phyloP scores from a whole-genome alignment of 2,888 invertebrate genomes.

The Amphipyra berbera region DNA sequence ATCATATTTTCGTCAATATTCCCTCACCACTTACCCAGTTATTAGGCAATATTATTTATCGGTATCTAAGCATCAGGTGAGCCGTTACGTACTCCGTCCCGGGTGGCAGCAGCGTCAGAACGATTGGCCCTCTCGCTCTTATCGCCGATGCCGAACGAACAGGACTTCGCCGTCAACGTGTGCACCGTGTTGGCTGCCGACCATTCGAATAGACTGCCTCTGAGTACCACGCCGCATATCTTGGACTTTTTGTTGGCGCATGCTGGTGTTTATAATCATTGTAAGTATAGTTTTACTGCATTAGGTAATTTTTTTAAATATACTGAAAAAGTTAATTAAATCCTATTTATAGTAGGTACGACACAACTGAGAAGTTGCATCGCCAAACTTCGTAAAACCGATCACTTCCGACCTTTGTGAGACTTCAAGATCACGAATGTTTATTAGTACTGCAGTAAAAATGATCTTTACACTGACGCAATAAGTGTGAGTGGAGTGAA shows the following conservation, averaged over 20 bases:
- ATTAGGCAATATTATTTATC: conserved; percentile 57
- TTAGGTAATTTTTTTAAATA: not conserved
- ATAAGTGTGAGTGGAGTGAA: too few relatives aligned
- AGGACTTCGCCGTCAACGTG: conserved; percentile 99
- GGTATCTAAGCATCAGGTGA: conserved; percentile 80
- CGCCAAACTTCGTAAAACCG: too few relatives aligned
- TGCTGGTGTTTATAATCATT: conserved; percentile 97
- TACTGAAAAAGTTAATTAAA: too few relatives aligned
- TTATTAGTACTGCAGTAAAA: too few relatives aligned
- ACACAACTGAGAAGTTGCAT: too few relatives aligned
- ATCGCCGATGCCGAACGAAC: conserved; percentile 99
- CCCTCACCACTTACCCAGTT: conserved; percentile 10
- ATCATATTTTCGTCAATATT: not conserved
- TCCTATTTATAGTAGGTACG: too few relatives aligned
- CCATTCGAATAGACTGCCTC: conserved; percentile 95
- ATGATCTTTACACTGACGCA: too few relatives aligned
- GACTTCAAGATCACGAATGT: too few relatives aligned
- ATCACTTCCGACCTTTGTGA: too few relatives aligned
- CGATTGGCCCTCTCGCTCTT: conserved; percentile 96
- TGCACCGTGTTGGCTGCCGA: conserved; percentile 98
- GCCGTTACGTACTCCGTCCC: conserved; percentile 71
- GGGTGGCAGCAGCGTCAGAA: conserved; percentile 90
- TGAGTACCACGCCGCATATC: conserved; percentile 96
- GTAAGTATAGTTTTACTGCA: conserved; percentile 91
- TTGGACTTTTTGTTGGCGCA: conserved; percentile 97